These are phyloP conservation scores for Chiloscyllium plagiosum DNA, from an alignment of 2,113 vertebrate genomes.

Conservation along the genomic window DNA sequence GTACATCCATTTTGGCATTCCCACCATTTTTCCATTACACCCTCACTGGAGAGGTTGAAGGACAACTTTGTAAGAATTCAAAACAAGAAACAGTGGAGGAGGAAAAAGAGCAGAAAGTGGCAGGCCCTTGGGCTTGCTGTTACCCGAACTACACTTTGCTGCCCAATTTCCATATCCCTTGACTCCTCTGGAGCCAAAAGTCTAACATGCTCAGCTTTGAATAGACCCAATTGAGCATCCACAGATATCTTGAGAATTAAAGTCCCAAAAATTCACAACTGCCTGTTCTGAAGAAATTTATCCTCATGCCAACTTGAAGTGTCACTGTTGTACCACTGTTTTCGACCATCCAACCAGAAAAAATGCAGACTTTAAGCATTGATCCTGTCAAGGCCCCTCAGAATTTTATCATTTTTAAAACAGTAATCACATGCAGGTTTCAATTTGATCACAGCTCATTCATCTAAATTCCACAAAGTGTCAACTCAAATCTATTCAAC, in stretches of 20 bases:
- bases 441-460: background rate
- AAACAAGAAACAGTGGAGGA: background rate
- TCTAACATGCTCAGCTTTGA: background rate
- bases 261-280: background rate
- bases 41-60: background rate
- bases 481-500: background rate
- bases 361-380: background rate
- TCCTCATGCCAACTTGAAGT: background rate
- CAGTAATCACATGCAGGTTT: background rate
- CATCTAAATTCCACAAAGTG: too few relatives aligned
- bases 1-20: background rate
- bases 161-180: background rate
- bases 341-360: background rate
- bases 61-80: background rate
- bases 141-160: background rate
- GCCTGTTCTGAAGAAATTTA: background rate
- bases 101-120: background rate
- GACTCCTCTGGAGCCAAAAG: background rate
- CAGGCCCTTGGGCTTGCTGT: background rate
- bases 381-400: background rate
- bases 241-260: background rate
- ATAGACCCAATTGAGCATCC: background rate
- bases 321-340: background rate
- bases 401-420: background rate
- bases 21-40: background rate